Conservation (phyloP, 2,888 invertebrate species). For the Fragum fragum region DNA sequence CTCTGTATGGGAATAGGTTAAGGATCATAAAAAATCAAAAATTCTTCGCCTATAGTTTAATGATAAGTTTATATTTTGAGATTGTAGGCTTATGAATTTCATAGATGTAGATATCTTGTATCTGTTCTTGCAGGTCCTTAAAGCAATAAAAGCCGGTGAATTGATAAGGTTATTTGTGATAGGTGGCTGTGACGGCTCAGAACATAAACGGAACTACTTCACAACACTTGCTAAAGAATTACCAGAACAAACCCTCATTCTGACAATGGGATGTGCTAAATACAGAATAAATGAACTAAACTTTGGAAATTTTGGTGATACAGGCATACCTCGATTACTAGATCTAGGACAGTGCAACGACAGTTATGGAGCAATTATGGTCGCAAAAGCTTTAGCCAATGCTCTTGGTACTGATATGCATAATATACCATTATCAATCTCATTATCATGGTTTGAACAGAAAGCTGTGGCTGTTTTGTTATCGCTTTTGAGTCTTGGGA, state of each 20-base stretch:
- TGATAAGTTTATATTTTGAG: too few species aligned
- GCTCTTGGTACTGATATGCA: slow-evolving; percentile 77
- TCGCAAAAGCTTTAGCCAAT: slow-evolving; percentile 73
- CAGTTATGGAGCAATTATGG: slow-evolving; percentile 74
- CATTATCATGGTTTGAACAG: slow-evolving; percentile 78
- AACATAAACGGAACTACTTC: slow-evolving; percentile 77
- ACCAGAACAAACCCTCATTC: slow-evolving; percentile 74
- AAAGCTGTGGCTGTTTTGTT: slow-evolving; percentile 78
- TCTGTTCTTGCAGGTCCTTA: slow-evolving; percentile 65
- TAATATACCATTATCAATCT: slow-evolving; percentile 73
- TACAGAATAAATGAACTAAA: slow-evolving; percentile 73
- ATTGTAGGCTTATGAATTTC: too few species aligned
- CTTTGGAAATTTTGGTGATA: slow-evolving; percentile 72
- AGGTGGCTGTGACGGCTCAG: slow-evolving; percentile 80
- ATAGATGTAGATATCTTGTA: too few species aligned
- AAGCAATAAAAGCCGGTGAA: slow-evolving; percentile 69
- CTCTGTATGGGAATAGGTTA: too few species aligned
- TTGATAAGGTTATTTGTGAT: slow-evolving; percentile 76
- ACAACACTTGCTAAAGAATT: slow-evolving; percentile 69
- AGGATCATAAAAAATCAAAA: too few species aligned
- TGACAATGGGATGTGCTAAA: slow-evolving; percentile 81
- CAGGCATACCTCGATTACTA: slow-evolving; percentile 77
- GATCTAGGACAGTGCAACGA: slow-evolving; percentile 79
- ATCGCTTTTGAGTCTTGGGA: slow-evolving; percentile 74
- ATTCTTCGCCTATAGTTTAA: too few species aligned